Evolutionary conservation across 2,113 vertebrate species (phyloP).

Genomic region (Noturus placidus): DNA sequence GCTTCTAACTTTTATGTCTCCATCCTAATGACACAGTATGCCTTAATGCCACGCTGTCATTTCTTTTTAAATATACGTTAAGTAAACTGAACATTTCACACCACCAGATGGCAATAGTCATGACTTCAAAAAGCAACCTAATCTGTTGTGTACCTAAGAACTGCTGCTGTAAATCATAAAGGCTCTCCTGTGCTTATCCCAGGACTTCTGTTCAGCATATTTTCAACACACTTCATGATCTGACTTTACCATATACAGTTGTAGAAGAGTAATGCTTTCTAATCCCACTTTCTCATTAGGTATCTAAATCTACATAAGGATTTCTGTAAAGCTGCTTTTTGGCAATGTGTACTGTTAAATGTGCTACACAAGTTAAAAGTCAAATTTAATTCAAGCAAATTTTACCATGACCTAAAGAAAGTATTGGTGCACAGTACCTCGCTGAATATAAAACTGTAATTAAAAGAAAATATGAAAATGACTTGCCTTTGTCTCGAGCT

Average conservation of each 20-base stretch:
- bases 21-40: neutral
- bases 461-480: neutral
- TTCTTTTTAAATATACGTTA: neutral
- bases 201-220: neutral
- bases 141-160: neutral
- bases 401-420: neutral
- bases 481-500: slow-evolving; percentile 72
- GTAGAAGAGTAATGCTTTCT: neutral
- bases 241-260: neutral
- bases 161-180: neutral
- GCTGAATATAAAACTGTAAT: neutral
- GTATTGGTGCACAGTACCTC: neutral
- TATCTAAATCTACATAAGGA: neutral
- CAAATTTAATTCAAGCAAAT: neutral
- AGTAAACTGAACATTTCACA: neutral
- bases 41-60: neutral
- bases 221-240: neutral
- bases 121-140: neutral
- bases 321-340: neutral
- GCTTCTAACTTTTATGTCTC: neutral
- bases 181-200: neutral
- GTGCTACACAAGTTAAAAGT: neutral
- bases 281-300: neutral
- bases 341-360: neutral
- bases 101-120: slow-evolving; percentile 58